Conservation (phyloP, 2,888 invertebrate species). For the Drosophila kanekoi region DNA sequence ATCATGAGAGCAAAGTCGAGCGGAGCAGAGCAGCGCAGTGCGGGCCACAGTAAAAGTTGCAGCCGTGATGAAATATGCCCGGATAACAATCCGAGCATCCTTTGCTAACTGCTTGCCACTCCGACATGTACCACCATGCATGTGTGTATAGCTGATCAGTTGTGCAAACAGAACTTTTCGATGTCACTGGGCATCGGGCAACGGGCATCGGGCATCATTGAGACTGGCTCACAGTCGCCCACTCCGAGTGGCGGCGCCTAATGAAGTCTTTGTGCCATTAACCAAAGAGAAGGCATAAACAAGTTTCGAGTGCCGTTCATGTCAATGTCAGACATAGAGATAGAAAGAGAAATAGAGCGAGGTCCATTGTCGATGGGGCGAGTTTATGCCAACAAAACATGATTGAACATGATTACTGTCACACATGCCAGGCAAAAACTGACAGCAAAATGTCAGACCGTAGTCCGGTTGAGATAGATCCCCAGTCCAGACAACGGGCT, state of each 20-base stretch:
- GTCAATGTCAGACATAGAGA: conserved; percentile 22
- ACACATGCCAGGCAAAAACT: conserved; percentile 50
- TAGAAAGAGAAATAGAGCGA: neutral
- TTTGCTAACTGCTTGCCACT: too few relatives aligned
- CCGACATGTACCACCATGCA: neutral
- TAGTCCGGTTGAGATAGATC: conserved; percentile 22
- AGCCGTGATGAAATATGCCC: conserved; percentile 27
- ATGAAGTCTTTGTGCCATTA: conserved; percentile 59
- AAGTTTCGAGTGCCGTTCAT: conserved; percentile 40
- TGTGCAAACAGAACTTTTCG: conserved; percentile 37
- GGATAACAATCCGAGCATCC: conserved; percentile 1
- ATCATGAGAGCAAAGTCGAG: conserved; percentile 1
- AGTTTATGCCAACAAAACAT: conserved; percentile 59
- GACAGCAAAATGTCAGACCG: conserved; percentile 39
- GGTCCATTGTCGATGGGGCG: conserved; percentile 34
- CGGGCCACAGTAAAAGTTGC: neutral
- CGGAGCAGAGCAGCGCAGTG: neutral
- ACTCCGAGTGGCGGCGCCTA: conserved; percentile 20
- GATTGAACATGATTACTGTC: conserved; percentile 65
- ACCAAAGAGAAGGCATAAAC: conserved; percentile 42
- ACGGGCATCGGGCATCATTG: neutral
- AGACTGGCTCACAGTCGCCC: too few relatives aligned
- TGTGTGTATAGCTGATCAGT: conserved; percentile 32
- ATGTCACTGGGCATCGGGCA: neutral
- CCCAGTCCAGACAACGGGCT: conserved; percentile 2